Evolutionary conservation across 2,113 vertebrate species (phyloP).

Genomic region (Telmatochromis brachygnathus): DNA sequence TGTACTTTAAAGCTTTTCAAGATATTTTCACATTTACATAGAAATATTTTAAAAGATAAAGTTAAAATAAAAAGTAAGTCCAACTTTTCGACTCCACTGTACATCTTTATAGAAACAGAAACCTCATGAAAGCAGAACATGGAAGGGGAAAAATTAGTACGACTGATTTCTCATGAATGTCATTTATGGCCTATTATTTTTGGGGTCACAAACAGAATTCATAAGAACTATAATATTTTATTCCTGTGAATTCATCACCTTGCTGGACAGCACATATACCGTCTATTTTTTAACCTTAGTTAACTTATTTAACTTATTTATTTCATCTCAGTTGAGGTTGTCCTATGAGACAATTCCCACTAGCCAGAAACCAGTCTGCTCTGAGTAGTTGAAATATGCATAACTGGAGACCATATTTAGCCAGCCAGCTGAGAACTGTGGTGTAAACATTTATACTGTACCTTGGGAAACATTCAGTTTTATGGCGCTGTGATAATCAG

Average conservation of each 20-base stretch:
- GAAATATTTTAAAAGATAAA: background rate
- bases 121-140: conserved; percentile 21
- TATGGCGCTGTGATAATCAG: background rate
- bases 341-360: background rate
- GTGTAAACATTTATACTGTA: background rate
- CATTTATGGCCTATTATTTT: background rate
- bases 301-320: background rate
- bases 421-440: background rate
- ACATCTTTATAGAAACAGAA: background rate
- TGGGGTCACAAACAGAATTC: background rate
- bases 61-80: background rate
- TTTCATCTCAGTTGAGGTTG: background rate
- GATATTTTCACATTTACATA: background rate
- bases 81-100: background rate
- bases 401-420: background rate
- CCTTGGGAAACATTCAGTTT: conserved; percentile 16
- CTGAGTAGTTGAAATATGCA: background rate
- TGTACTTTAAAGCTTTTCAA: background rate
- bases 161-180: conserved; percentile 9
- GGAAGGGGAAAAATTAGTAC: background rate
- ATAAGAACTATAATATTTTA: background rate
- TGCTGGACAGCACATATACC: background rate
- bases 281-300: background rate
- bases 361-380: background rate
- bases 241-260: background rate